These are phyloP conservation scores for Drosophila bunnanda DNA, from an alignment of 2,888 invertebrate species.

Conservation along the genomic window DNA sequence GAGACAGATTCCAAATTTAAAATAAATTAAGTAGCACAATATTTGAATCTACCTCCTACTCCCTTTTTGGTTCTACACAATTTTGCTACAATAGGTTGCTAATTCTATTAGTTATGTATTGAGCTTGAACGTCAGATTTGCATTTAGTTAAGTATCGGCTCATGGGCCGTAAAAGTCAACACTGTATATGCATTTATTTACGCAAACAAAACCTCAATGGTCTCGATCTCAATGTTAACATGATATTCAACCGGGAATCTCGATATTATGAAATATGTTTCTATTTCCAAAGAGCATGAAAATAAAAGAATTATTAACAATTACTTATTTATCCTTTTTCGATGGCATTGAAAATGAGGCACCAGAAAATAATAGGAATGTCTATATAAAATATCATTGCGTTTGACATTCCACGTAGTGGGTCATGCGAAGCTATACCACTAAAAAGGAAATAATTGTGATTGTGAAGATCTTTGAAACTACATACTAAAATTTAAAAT, in stretches of 20 bases:
- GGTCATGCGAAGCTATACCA: not conserved
- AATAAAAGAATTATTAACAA: not conserved
- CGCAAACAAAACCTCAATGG: not conserved
- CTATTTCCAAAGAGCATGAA: not conserved
- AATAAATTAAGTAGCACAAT: conserved; percentile 45
- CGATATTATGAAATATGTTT: not conserved
- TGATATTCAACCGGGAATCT: conserved; percentile 1
- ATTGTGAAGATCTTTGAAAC: not conserved
- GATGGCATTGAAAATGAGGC: not conserved
- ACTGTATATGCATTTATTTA: conserved; percentile 30
- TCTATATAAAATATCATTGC: not conserved
- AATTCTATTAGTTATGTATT: not conserved
- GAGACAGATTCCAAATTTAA: conserved; percentile 20
- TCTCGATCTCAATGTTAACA: conserved; percentile 4
- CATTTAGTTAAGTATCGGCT: conserved; percentile 18
- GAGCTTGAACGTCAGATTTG: conserved; percentile 10
- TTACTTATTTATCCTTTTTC: not conserved
- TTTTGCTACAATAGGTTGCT: conserved; percentile 18
- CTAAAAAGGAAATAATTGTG: too few species aligned
- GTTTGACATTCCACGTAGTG: not conserved
- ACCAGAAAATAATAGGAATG: not conserved
- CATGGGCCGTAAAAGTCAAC: conserved; percentile 4
- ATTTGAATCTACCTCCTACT: conserved; percentile 1
- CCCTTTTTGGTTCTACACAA: not conserved
- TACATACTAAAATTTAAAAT: not conserved